Conservation (phyloP, 2,797 vertebrate species). For the Pipistrellus pipistrellus region DNA sequence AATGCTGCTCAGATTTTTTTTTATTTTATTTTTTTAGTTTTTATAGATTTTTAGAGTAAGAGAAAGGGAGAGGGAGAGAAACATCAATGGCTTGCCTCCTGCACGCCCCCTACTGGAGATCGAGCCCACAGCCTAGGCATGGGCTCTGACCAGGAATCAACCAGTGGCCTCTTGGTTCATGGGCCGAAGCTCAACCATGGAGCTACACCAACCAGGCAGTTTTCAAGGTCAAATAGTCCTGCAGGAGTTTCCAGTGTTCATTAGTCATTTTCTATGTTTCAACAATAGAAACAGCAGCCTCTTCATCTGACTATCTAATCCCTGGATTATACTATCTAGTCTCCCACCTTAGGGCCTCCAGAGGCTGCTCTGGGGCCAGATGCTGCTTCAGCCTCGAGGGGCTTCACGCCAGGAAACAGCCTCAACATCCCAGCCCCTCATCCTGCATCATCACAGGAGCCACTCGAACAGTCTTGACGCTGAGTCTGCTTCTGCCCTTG, state of each 20-base stretch:
- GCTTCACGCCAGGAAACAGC: background rate
- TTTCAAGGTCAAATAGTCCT: background rate
- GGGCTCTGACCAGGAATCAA: too few species aligned
- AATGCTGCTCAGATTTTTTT: too few species aligned
- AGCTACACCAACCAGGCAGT: too few species aligned
- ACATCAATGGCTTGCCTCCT: too few species aligned
- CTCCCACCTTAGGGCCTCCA: background rate
- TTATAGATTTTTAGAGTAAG: too few species aligned
- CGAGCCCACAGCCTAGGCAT: too few species aligned
- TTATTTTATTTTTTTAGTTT: too few species aligned
- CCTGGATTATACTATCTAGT: background rate
- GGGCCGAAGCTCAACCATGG: too few species aligned
- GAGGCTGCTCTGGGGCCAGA: background rate
- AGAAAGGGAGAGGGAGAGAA: too few species aligned
- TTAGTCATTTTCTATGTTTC: conserved; percentile 25
- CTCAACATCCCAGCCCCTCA: background rate
- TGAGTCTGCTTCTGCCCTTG: background rate
- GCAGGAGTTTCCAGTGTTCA: background rate
- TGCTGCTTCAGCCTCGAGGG: background rate
- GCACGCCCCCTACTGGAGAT: too few species aligned
- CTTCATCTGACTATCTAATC: background rate
- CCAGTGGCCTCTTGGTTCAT: too few species aligned
- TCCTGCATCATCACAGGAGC: background rate
- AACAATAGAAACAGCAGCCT: background rate
- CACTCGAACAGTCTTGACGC: background rate